Base-by-base conservation (phyloP, 2,888 invertebrate genomes). In the Idaea aversata region DNA sequence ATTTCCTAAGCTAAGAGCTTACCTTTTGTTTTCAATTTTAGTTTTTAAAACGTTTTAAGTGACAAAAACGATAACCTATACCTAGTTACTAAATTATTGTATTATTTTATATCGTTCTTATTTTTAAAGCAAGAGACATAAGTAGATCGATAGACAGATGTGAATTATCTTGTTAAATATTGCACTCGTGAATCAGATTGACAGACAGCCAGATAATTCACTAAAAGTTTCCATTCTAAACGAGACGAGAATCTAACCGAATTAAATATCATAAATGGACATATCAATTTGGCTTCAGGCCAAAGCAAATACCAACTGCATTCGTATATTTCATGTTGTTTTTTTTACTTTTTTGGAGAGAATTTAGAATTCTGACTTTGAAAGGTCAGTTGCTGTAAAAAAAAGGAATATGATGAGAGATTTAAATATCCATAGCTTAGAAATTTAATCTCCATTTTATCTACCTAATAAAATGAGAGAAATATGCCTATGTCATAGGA, bases 221-320 rank as follows among this genome's bases (percentile, higher is more conserved):
- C 36, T 36, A 36, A 36, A 36, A 36, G 10, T 36, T 36, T 10
- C 36, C 5, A 36, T 7, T 47, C 13, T 47, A 47, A 47, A 47
- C 7, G 4, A 7, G 47, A 4, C 47, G 47, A 47, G 47, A 47
- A 47, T 47, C 47, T 47, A 47, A 59, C 5, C 5, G 34, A 70
- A 68, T 70, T 68, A 70, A 72, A 65, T 70, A 69, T 70, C 69
- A 70, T 67, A 66, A 70, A 68, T 63, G 61, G 62, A 66, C 65
- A 72, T 67, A 72, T 70, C 66, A 66, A 69, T 72, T 72, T 74
- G 73, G 73, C 71, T 0, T 10, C 5, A 34, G 57, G 68, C 73
- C 73, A 74, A 61, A 34, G n/a, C 13, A 13, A 47, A 47, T 10
- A 15, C 16, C n/a, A 57, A 36, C 70, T 67, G 71, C 71, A 70